Conservation (phyloP, 2,113 vertebrate species). For the Pterocles gutturalis region DNA sequence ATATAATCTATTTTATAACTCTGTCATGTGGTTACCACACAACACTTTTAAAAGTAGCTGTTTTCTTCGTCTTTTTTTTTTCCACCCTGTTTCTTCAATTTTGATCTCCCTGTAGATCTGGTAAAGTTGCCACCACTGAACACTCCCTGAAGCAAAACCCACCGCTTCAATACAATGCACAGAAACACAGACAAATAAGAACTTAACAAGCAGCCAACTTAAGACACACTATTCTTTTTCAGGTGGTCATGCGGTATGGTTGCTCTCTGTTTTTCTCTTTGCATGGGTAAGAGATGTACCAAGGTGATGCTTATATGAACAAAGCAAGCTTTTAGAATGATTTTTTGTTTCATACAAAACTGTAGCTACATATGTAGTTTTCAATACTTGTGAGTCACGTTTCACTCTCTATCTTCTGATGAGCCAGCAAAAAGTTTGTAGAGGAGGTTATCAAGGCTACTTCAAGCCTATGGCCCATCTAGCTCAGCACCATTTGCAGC, state of each 20-base stretch:
- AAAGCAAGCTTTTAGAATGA: background rate
- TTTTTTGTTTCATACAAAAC: background rate
- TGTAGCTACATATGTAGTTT: background rate
- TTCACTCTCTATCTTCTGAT: background rate
- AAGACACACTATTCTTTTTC: background rate
- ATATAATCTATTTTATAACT: background rate
- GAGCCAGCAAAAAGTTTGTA: background rate
- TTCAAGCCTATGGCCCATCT: background rate
- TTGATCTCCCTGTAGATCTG: background rate
- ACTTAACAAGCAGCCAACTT: background rate
- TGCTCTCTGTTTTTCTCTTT: background rate
- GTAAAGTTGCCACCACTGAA: background rate
- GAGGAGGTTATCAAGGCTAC: background rate
- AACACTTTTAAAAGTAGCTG: background rate
- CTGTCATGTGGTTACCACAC: background rate
- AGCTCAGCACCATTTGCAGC: background rate
- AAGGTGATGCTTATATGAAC: background rate
- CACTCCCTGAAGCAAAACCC: background rate
- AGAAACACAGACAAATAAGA: background rate
- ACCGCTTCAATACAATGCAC: background rate
- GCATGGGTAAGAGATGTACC: background rate
- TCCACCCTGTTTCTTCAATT: background rate
- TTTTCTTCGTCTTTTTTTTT: background rate
- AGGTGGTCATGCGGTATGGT: background rate
- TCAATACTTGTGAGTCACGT: background rate